phyloP scores from a whole-genome alignment of 2,113 vertebrate species.

The Etheostoma cragini region DNA sequence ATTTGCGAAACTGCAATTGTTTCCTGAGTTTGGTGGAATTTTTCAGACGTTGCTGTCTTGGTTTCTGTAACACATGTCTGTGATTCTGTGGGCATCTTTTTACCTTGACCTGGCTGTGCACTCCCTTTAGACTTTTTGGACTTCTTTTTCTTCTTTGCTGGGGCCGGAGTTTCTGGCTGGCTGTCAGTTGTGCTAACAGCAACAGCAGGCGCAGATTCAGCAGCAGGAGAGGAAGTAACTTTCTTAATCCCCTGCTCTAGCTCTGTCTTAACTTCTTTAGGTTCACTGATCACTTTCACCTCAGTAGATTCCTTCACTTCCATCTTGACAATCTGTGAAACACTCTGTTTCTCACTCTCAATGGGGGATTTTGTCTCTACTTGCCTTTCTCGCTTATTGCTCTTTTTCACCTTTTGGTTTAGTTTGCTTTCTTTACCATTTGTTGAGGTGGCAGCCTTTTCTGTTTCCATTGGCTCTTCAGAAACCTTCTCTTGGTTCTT shows the following conservation, averaged over 20 bases:
- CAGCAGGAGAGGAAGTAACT: constrained; percentile 31
- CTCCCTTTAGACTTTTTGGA: constrained; percentile 80
- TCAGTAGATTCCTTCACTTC: constrained; percentile 44
- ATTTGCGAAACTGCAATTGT: constrained; percentile 56
- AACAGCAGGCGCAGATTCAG: constrained; percentile 29
- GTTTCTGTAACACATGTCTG: constrained; percentile 51
- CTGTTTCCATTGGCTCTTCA: constrained; percentile 53
- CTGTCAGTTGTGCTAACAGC: constrained; percentile 41
- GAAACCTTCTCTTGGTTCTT: constrained; percentile 54
- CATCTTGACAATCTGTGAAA: constrained; percentile 47
- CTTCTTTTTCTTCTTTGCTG: constrained; percentile 82
- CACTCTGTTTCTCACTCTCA: constrained; percentile 52
- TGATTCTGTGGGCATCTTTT: constrained; percentile 59
- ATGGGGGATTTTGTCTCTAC: constrained; percentile 43
- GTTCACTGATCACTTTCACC: constrained; percentile 57
- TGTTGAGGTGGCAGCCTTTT: constrained; percentile 56
- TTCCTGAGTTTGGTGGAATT: constrained; percentile 59
- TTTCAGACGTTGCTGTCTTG: constrained; percentile 44
- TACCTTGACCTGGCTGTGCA: constrained; percentile 62
- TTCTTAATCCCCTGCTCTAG: constrained; percentile 65
- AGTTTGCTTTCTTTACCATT: constrained; percentile 75
- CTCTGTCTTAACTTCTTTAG: constrained; percentile 55
- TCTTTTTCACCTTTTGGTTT: constrained; percentile 78
- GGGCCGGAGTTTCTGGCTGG: constrained; percentile 56
- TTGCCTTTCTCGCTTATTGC: constrained; percentile 71